These are phyloP conservation scores for Selene dorsalis DNA, from an alignment of 2,797 vertebrate species.

Conservation along the genomic window DNA sequence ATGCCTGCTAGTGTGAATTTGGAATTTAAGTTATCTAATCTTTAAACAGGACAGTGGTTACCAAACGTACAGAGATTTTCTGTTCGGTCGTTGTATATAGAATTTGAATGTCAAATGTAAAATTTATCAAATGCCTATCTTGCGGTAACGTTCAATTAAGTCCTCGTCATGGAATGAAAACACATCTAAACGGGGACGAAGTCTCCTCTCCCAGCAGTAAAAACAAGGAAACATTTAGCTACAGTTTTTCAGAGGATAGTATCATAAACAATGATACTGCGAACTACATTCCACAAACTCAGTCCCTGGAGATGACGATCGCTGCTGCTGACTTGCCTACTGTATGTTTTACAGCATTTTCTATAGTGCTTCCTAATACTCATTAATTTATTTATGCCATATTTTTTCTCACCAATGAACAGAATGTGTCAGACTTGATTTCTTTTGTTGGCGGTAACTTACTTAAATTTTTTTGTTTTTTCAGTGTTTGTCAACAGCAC, in stretches of 20 bases:
- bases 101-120: slow-evolving; percentile 24
- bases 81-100: slow-evolving; percentile 22
- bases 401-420: not conserved
- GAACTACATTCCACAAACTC: not conserved
- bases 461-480: slow-evolving; percentile 24
- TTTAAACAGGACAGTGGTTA: slow-evolving; percentile 45
- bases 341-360: slow-evolving; percentile 14
- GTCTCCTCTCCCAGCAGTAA: too few relatives aligned
- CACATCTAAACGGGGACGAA: too few relatives aligned
- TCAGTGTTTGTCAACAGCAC: slow-evolving; percentile 17
- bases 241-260: too few relatives aligned
- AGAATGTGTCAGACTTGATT: slow-evolving; percentile 5
- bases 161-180: too few relatives aligned
- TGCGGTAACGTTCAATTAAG: too few relatives aligned
- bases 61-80: slow-evolving; percentile 46
- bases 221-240: too few relatives aligned
- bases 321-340: not conserved
- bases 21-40: slow-evolving; percentile 62
- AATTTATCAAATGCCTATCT: not conserved
- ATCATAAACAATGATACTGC: too few relatives aligned
- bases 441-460: slow-evolving; percentile 21
- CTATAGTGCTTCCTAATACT: not conserved
- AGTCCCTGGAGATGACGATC: not conserved
- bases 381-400: not conserved
- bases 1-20: slow-evolving; percentile 52